Percentiles rank a stretch among this genome's conserved stretches.
phyloP scores from a whole-genome alignment of 2,113 vertebrate genomes.

The Egretta garzetta region DNA sequence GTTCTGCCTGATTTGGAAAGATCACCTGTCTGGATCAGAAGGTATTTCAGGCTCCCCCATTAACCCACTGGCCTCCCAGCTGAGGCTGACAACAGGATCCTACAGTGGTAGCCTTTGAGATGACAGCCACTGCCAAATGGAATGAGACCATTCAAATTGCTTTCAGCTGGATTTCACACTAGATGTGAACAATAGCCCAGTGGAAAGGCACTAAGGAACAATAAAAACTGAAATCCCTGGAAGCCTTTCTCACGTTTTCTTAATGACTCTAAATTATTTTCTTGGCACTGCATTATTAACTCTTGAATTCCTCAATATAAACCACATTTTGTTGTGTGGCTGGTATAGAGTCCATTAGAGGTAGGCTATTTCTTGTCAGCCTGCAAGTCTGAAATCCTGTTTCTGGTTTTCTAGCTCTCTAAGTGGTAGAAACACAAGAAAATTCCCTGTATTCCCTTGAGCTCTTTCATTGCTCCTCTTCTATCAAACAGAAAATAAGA shows the following conservation, averaged over 20 bases:
- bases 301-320: background rate
- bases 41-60: background rate
- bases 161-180: background rate
- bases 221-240: background rate
- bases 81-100: background rate
- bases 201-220: background rate
- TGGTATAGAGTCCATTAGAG: background rate
- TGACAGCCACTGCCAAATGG: background rate
- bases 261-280: background rate
- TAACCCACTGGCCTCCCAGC: background rate
- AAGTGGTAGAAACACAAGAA: background rate
- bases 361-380: background rate
- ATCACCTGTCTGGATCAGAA: background rate
- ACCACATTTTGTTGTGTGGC: background rate
- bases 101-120: background rate
- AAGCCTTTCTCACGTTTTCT: background rate
- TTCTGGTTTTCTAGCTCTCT: background rate
- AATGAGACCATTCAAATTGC: background rate
- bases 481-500: background rate
- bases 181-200: background rate
- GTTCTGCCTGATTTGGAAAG: background rate
- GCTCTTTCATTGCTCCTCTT: background rate
- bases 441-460: background rate
- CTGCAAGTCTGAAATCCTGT: background rate
- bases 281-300: background rate